Conservation (phyloP, 92 coral and sea anemone species). For the Galaxea fascicularis region DNA sequence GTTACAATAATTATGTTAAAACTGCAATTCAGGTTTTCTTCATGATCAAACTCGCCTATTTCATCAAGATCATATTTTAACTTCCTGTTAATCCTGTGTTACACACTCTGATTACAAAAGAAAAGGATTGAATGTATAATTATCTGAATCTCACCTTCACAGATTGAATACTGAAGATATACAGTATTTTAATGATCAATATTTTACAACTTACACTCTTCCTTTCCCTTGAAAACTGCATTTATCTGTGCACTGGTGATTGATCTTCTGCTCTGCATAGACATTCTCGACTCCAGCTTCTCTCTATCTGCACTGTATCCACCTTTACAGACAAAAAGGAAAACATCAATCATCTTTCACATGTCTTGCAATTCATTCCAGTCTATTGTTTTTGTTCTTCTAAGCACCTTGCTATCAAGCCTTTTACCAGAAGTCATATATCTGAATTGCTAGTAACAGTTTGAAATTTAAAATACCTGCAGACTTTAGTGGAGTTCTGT, state of each 20-base stretch:
- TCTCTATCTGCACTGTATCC: constrained; percentile 49
- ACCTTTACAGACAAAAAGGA: background rate
- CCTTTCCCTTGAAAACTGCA: constrained; percentile 25
- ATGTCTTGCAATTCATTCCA: background rate
- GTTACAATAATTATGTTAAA: no score
- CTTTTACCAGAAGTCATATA: no score
- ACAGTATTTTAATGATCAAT: background rate
- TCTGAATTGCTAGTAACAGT: no score
- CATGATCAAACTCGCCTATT: no score
- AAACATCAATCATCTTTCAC: background rate
- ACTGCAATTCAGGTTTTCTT: no score
- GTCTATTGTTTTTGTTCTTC: background rate
- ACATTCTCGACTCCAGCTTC: constrained; percentile 65
- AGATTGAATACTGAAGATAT: no score
- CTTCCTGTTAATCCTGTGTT: no score
- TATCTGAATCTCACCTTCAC: no score
- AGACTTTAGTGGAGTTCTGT: constrained; percentile 42
- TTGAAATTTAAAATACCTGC: constrained; percentile 26
- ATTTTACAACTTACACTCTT: constrained; percentile 11
- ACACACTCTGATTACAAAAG: no score
- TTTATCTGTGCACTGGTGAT: constrained; percentile 37
- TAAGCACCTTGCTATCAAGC: no score
- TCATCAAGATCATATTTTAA: no score
- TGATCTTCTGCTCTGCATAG: constrained; percentile 59
- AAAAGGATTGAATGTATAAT: no score